A percentile compares a stretch with the other conserved stretches of the same genome.
Evolutionary conservation across 30 jellyfish, hydroid and myxozoan species (phyloP).

Genomic region (Aurelia aurita): DNA sequence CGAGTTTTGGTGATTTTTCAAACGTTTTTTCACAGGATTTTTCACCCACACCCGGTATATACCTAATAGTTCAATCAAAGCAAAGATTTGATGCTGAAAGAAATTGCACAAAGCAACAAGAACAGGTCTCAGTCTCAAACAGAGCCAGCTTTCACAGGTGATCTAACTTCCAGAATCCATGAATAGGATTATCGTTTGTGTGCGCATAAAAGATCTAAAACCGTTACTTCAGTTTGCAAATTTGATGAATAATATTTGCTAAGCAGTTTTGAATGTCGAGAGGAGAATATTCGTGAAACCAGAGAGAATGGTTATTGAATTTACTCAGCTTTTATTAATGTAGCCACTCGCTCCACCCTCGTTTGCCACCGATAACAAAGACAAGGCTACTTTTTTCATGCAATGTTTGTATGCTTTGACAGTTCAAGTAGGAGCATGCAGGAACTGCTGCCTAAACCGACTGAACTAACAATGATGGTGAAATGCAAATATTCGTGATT

Average conservation of each 20-base stretch:
- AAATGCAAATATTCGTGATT: slow-evolving; percentile 28
- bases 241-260: slow-evolving; percentile 32
- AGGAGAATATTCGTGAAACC: slow-evolving; percentile 41
- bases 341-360: slow-evolving; percentile 64
- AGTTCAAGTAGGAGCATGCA: not conserved
- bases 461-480: slow-evolving; percentile 40
- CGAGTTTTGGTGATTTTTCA: too few relatives aligned
- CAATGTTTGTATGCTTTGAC: slow-evolving; percentile 8
- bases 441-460: slow-evolving; percentile 14
- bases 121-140: too few relatives aligned
- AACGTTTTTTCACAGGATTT: too few relatives aligned
- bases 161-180: too few relatives aligned
- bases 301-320: slow-evolving; percentile 22
- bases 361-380: slow-evolving; percentile 21
- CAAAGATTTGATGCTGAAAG: too few relatives aligned
- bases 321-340: slow-evolving; percentile 60
- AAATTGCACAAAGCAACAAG: too few relatives aligned
- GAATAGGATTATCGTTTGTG: too few relatives aligned
- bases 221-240: slow-evolving; percentile 17
- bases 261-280: slow-evolving; percentile 58
- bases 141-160: too few relatives aligned
- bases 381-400: slow-evolving; percentile 12
- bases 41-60: too few relatives aligned
- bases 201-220: too few relatives aligned
- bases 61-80: too few relatives aligned